Conservation (phyloP, 2,888 invertebrate species). For the Dynastes tityus region DNA sequence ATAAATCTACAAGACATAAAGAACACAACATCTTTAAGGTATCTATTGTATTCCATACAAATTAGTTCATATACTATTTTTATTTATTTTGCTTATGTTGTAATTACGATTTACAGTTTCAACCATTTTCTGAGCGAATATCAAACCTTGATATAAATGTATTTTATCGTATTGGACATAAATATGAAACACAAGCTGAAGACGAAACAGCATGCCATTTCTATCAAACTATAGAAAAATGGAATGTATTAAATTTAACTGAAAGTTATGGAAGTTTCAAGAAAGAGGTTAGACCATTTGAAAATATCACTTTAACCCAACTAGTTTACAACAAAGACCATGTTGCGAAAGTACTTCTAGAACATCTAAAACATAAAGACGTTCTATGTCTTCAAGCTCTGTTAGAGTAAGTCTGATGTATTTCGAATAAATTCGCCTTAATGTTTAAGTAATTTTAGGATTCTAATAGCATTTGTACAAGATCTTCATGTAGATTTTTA, state of each 20-base stretch:
- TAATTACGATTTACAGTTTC: slow-evolving; percentile 76
- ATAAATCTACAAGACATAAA: slow-evolving; percentile 82
- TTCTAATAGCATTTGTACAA: slow-evolving; percentile 87
- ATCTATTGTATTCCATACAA: slow-evolving; percentile 56
- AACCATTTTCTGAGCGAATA: slow-evolving; percentile 90
- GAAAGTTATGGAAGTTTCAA: slow-evolving; percentile 86
- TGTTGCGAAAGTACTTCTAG: slow-evolving; percentile 81
- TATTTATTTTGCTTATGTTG: slow-evolving; percentile 42
- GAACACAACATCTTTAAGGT: slow-evolving; percentile 86
- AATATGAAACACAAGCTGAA: slow-evolving; percentile 79
- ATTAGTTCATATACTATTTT: slow-evolving; percentile 50
- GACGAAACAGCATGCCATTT: slow-evolving; percentile 84
- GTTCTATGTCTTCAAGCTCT: slow-evolving; percentile 85
- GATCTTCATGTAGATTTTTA: slow-evolving; percentile 94
- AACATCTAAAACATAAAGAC: slow-evolving; percentile 82
- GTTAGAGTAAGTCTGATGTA: slow-evolving; percentile 81
- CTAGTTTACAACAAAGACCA: slow-evolving; percentile 85
- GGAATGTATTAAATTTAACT: slow-evolving; percentile 90
- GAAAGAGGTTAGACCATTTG: slow-evolving; percentile 78
- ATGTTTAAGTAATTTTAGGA: slow-evolving; percentile 71
- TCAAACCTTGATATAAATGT: slow-evolving; percentile 90
- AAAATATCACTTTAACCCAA: slow-evolving; percentile 87
- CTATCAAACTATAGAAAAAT: slow-evolving; percentile 87
- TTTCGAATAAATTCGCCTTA: not conserved
- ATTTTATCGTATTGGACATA: slow-evolving; percentile 87